phyloP scores from a whole-genome alignment of 2,797 vertebrate species.

The Chaenodraco wilsoni region DNA sequence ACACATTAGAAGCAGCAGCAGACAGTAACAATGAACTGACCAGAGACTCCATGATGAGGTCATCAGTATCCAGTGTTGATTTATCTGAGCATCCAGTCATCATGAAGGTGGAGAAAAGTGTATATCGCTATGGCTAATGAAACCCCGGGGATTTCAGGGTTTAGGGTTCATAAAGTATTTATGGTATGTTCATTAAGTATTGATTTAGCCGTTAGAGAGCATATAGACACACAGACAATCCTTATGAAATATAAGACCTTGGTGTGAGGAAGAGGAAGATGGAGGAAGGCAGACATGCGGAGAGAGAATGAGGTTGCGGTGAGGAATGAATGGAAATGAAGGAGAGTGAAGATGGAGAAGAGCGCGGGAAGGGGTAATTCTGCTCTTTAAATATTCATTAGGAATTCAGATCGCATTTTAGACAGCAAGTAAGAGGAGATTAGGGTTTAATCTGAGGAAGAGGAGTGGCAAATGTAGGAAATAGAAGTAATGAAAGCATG shows the following conservation, averaged over 20 bases:
- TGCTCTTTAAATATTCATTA: slow-evolving; percentile 75
- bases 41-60: slow-evolving; percentile 55
- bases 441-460: slow-evolving; percentile 66
- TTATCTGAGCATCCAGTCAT: slow-evolving; percentile 55
- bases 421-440: slow-evolving; percentile 70
- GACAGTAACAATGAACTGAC: slow-evolving; percentile 46
- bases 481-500: slow-evolving; percentile 29
- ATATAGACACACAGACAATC: slow-evolving; percentile 76
- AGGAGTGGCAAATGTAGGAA: slow-evolving; percentile 49
- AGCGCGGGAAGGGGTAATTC: slow-evolving; percentile 30
- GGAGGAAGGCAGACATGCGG: slow-evolving; percentile 41
- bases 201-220: slow-evolving; percentile 80
- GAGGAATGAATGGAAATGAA: slow-evolving; percentile 39
- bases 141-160: slow-evolving; percentile 73
- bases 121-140: slow-evolving; percentile 75
- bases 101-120: slow-evolving; percentile 61
- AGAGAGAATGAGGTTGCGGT: slow-evolving; percentile 22
- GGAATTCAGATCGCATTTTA: slow-evolving; percentile 73
- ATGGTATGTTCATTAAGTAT: slow-evolving; percentile 82
- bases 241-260: slow-evolving; percentile 70
- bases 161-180: slow-evolving; percentile 83
- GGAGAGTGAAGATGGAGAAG: slow-evolving; percentile 36
- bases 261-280: slow-evolving; percentile 56
- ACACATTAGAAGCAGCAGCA: slow-evolving; percentile 5
- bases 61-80: slow-evolving; percentile 61